Conservation (phyloP, 2,888 invertebrate species). For the Nemurella pictetii region DNA sequence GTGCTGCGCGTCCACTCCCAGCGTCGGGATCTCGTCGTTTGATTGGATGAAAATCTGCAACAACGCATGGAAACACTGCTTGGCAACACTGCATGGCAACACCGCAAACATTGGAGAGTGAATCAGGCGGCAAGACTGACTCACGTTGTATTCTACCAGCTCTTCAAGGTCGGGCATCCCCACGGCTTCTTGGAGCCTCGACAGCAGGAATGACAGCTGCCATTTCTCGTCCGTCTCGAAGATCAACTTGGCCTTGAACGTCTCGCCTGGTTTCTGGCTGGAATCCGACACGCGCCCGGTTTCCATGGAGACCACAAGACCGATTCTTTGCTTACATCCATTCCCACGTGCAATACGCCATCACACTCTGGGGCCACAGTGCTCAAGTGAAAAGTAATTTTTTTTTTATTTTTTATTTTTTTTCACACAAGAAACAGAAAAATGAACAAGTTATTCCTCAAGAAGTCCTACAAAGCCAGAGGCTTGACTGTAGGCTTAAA, state of each 20-base stretch:
- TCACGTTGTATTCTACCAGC: neutral
- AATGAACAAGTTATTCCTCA: too few species aligned
- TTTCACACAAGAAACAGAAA: too few species aligned
- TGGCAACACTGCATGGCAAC: neutral
- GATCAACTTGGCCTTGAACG: slow-evolving; percentile 54
- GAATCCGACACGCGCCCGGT: too few species aligned
- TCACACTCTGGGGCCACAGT: too few species aligned
- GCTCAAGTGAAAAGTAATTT: too few species aligned
- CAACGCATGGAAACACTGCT: neutral
- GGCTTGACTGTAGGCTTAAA: too few species aligned
- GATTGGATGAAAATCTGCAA: slow-evolving; percentile 66
- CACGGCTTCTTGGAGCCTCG: neutral
- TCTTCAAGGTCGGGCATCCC: neutral
- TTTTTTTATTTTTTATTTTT: too few species aligned
- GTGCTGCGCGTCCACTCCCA: slow-evolving; percentile 70
- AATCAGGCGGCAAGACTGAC: neutral
- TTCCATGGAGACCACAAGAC: too few species aligned
- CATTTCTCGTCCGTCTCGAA: slow-evolving; percentile 69
- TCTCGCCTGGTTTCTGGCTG: slow-evolving; percentile 15
- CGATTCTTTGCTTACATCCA: too few species aligned
- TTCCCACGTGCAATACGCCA: too few species aligned
- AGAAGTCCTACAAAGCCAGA: too few species aligned
- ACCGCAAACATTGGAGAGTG: neutral
- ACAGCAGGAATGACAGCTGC: slow-evolving; percentile 58
- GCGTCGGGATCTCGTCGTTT: slow-evolving; percentile 69